These are phyloP conservation scores for Drosophila setosimentum DNA, from an alignment of 2,888 invertebrate species.

Conservation along the genomic window DNA sequence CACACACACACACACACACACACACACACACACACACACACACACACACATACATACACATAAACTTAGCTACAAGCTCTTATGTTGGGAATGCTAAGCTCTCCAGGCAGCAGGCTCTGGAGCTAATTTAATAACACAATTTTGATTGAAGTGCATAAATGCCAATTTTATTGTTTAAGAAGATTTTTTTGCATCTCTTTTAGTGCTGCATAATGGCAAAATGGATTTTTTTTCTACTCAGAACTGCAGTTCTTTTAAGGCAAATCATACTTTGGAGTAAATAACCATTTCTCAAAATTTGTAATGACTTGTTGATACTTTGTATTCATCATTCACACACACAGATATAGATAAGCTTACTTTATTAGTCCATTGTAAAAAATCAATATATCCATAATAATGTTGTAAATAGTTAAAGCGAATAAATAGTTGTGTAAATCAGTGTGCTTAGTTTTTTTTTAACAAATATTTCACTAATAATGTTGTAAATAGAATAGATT, in stretches of 20 bases:
- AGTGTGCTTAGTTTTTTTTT: background rate
- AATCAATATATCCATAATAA: background rate
- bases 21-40: background rate
- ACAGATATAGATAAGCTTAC: background rate
- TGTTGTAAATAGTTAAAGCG: background rate
- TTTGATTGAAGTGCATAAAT: background rate
- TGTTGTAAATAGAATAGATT: too few species aligned
- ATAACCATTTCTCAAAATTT: background rate
- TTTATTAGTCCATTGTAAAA: background rate
- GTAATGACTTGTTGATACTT: background rate
- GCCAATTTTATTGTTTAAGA: background rate
- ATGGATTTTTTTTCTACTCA: background rate
- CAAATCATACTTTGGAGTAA: background rate
- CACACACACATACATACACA: background rate
- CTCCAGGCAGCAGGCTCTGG: background rate
- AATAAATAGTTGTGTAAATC: too few species aligned
- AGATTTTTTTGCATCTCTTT: background rate
- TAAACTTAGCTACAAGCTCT: background rate
- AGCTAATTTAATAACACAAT: conserved; percentile 1
- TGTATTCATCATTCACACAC: background rate
- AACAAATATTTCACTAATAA: background rate
- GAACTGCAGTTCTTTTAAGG: too few species aligned
- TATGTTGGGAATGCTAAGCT: background rate
- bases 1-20: background rate
- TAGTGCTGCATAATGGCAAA: background rate